Percentiles rank a stretch among this genome's conserved stretches.
Conservation (phyloP, 2,888 invertebrate genomes). For the Danaus chrysippus region DNA sequence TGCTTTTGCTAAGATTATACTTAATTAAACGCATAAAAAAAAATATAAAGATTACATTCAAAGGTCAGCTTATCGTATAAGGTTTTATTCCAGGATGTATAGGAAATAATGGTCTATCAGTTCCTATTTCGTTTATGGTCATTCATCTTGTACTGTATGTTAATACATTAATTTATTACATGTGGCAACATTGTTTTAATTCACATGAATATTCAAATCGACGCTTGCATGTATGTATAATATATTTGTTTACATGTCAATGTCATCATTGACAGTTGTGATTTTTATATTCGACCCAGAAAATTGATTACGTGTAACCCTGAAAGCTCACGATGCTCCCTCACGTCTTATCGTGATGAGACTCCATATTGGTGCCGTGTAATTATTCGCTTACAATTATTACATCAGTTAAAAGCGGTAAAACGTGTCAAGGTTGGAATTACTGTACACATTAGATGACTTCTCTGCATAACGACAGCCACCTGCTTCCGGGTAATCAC, state of each 20-base stretch:
- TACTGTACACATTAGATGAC: constrained; percentile 36
- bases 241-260: constrained; percentile 14
- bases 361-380: constrained; percentile 33
- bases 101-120: too few species aligned
- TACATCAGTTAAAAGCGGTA: constrained; percentile 41
- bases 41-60: too few species aligned
- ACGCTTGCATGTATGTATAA: not conserved
- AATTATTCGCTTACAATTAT: constrained; percentile 54
- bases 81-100: too few species aligned
- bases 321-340: constrained; percentile 50
- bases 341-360: constrained; percentile 26
- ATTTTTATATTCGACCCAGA: constrained; percentile 33
- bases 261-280: constrained; percentile 9
- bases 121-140: too few species aligned
- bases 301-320: constrained; percentile 58
- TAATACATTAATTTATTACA: not conserved
- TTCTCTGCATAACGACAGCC: constrained; percentile 40
- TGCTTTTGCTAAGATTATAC: not conserved
- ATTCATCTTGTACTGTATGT: not conserved
- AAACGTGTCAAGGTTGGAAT: constrained; percentile 60
- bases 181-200: not conserved
- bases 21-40: too few species aligned
- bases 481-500: constrained; percentile 54
- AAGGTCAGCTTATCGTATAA: too few species aligned
- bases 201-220: constrained; percentile 19